Evolutionary conservation across 2,113 vertebrate species (phyloP).

Genomic region (Ceyx margarethae): DNA sequence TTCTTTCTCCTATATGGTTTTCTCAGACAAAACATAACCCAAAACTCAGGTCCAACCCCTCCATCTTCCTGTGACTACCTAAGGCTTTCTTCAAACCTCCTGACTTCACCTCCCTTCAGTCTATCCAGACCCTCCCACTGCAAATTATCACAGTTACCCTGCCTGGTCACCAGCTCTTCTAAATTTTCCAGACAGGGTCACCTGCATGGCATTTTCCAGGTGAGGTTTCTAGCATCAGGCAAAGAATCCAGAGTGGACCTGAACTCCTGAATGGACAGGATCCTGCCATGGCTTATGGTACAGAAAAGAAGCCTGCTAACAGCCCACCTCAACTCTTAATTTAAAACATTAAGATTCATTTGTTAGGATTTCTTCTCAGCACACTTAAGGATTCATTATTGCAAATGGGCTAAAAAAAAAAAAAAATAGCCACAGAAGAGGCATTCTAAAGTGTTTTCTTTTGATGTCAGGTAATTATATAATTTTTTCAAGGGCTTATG

Average conservation of each 20-base stretch:
- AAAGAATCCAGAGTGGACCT: neutral
- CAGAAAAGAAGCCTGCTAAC: neutral
- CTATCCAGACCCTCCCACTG: neutral
- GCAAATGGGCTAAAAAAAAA: neutral
- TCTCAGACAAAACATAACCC: neutral
- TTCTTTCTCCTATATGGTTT: neutral
- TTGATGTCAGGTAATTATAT: neutral
- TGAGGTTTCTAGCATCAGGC: neutral
- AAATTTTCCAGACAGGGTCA: neutral
- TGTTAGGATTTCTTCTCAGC: neutral
- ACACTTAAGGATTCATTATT: neutral
- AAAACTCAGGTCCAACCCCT: neutral
- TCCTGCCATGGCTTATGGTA: neutral
- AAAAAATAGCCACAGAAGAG: neutral
- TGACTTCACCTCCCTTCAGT: neutral
- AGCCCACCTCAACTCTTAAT: neutral
- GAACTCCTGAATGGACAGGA: neutral
- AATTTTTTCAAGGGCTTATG: neutral
- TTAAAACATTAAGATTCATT: neutral
- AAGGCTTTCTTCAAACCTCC: neutral
- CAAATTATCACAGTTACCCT: neutral
- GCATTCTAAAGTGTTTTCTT: conserved; percentile 8
- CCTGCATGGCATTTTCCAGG: neutral
- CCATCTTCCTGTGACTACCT: neutral
- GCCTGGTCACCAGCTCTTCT: neutral